These are phyloP conservation scores for Nephila pilipes DNA, from an alignment of 1,140 invertebrate genomes.

Conservation along the genomic window DNA sequence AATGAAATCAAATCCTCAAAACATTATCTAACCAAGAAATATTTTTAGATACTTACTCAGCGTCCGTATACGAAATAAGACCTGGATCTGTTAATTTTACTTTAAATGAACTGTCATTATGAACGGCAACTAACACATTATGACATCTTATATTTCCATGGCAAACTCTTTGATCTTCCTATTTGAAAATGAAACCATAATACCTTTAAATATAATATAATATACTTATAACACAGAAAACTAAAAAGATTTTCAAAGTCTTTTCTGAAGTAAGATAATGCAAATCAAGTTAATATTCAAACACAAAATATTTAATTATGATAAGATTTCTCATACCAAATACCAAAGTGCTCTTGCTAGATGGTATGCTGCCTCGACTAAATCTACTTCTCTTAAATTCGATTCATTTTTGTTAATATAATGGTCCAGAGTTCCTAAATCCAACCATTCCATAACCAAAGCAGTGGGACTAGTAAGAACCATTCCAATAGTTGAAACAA, in stretches of 20 bases:
- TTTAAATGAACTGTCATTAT: constrained; percentile 86
- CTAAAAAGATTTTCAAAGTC: no score
- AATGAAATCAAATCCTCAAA: no score
- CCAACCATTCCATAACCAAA: constrained; percentile 90
- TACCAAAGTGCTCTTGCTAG: constrained; percentile 91
- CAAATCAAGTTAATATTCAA: no score
- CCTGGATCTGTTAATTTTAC: constrained; percentile 91
- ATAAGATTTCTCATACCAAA: constrained; percentile 83
- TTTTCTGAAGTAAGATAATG: no score
- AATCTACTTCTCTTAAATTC: constrained; percentile 85
- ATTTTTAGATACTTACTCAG: constrained; percentile 84
- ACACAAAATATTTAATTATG: background rate
- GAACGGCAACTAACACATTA: constrained; percentile 88
- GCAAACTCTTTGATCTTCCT: constrained; percentile 89
- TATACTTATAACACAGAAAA: background rate
- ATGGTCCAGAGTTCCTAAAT: constrained; percentile 88
- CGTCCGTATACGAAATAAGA: constrained; percentile 80
- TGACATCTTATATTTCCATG: constrained; percentile 93
- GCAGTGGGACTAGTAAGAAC: constrained; percentile 87
- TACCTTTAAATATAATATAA: background rate
- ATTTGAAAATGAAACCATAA: constrained; percentile 66
- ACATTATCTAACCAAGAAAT: no score
- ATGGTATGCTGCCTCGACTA: constrained; percentile 89
- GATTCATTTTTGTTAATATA: constrained; percentile 85
- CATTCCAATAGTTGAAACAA: constrained; percentile 89